Evolutionary conservation across 2,888 invertebrate genomes (phyloP).

Genomic region (Temnothorax rugatulus): DNA sequence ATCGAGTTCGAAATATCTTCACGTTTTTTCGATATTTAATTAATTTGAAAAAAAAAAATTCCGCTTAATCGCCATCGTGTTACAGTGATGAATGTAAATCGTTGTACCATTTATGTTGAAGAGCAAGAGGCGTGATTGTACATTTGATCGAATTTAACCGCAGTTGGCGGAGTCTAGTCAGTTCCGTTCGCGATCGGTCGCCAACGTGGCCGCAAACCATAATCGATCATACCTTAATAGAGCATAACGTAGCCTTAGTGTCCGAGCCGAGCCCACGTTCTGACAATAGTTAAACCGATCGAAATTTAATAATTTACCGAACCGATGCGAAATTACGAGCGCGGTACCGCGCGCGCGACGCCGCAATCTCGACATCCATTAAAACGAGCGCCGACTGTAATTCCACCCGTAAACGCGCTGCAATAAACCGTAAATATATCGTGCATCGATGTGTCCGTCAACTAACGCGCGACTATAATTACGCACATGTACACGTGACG

Average conservation of each 20-base stretch:
- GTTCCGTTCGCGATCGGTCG: conserved; percentile 42
- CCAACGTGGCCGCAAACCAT: conserved; percentile 37
- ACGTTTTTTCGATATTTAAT: neutral
- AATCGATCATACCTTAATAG: conserved; percentile 54
- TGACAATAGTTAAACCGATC: conserved; percentile 49
- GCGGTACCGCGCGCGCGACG: conserved; percentile 5
- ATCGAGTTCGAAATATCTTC: neutral
- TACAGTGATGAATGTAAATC: neutral
- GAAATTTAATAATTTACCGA: conserved; percentile 52
- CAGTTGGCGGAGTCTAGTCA: conserved; percentile 31
- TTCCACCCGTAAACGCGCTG: conserved; percentile 44
- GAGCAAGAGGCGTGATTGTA: conserved; percentile 15
- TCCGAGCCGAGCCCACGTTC: conserved; percentile 19
- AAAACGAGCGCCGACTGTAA: conserved; percentile 50
- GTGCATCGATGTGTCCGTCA: conserved; percentile 42
- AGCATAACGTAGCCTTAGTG: conserved; percentile 52
- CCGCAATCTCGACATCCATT: conserved; percentile 53
- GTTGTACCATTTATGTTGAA: conserved; percentile 2
- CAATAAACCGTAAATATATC: conserved; percentile 54
- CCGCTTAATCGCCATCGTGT: neutral
- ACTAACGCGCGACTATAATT: conserved; percentile 36
- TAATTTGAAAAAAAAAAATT: neutral
- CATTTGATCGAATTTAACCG: conserved; percentile 30
- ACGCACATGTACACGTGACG: conserved; percentile 31
- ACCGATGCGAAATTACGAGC: conserved; percentile 43